Evolutionary conservation across 1,140 invertebrate genomes (phyloP), one percentile per base, ranked within the genome.

Genomic region (Drosophila ficusphila): DNA sequence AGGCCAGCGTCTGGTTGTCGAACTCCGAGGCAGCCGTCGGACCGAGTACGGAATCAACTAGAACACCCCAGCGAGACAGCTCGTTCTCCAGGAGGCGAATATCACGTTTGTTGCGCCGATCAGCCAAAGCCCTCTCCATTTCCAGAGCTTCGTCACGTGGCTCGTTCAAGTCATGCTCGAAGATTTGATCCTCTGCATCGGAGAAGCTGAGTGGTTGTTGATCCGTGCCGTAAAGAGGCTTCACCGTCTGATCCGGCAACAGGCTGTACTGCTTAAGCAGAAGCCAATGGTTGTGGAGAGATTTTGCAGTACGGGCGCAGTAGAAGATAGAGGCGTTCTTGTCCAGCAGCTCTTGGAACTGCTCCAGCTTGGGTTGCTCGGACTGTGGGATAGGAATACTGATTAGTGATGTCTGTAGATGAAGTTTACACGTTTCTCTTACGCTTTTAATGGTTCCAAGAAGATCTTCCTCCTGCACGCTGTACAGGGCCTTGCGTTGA

Each of bases 261-360:
- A 99, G 92, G 79, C 97, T 95, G 91, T 98, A 98, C 82, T 99
- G 97, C 91, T 98, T 98, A 92, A 99, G 95, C 18, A 97, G 92
- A 57, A 96, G 94, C 98, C 98, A 99, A 92, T 99, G 97, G 29
- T 94, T 94, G 78, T 96, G 93, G 23, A 99, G 92, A 8, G 95
- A 93, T 92, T 97, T 98, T 1, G 97, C 93, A 11, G 97, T 99
- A 74, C 98, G 94, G 18, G 95, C 94, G 41, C 95, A 94, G 92
- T 98, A 97, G 92, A 99, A 99, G 1, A 96, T 93, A 65, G 96
- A 94, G 0, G 96, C 94, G 92, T 98, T 96, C 83, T 96, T 93
- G 51, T 96, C 94, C n/a, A 99, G 91, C n/a, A 99, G 92, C 76
- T 97, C 95, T 92, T 97, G 95, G 91, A 99, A 98, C 36, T 93